phyloP scores from a whole-genome alignment of 2,797 vertebrate genomes.

The Danio aesculapii region DNA sequence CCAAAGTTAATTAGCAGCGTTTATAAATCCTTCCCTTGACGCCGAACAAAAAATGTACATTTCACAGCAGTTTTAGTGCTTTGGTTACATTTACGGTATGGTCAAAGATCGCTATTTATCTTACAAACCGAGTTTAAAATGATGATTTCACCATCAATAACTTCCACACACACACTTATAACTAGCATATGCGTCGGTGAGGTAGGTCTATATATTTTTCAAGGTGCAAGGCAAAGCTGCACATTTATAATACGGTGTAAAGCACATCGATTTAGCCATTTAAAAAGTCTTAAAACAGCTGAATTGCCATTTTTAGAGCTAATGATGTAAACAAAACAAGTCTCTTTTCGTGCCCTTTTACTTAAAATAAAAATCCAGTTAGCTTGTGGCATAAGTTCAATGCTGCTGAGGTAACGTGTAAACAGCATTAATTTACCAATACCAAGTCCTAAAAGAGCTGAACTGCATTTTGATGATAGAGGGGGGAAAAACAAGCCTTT shows the following conservation, averaged over 20 bases:
- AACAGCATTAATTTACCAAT: conserved; percentile 40
- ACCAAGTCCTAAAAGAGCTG: conserved; percentile 40
- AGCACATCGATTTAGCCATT: conserved; percentile 17
- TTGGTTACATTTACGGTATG: background rate
- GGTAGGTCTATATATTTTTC: conserved; percentile 17
- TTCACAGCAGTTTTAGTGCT: conserved; percentile 19
- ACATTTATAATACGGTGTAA: conserved; percentile 10
- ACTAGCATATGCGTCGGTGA: conserved; percentile 1
- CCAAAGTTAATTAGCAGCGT: conserved; percentile 52
- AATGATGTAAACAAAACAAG: conserved; percentile 41
- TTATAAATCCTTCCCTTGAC: conserved; percentile 37
- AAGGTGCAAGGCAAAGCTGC: background rate
- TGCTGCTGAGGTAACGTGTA: conserved; percentile 37
- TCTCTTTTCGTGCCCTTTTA: conserved; percentile 31
- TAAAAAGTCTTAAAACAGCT: conserved; percentile 34
- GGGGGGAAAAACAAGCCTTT: background rate
- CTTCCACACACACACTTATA: background rate
- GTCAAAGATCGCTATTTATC: background rate
- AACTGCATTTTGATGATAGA: conserved; percentile 31
- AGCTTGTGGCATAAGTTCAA: conserved; percentile 44
- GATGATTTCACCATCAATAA: background rate
- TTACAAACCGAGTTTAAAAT: background rate
- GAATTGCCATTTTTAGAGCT: conserved; percentile 43
- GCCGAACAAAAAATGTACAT: background rate
- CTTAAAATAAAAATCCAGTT: conserved; percentile 55